Evolutionary conservation across 2,797 vertebrate genomes (phyloP).

Genomic region (Myotis pilosus): DNA sequence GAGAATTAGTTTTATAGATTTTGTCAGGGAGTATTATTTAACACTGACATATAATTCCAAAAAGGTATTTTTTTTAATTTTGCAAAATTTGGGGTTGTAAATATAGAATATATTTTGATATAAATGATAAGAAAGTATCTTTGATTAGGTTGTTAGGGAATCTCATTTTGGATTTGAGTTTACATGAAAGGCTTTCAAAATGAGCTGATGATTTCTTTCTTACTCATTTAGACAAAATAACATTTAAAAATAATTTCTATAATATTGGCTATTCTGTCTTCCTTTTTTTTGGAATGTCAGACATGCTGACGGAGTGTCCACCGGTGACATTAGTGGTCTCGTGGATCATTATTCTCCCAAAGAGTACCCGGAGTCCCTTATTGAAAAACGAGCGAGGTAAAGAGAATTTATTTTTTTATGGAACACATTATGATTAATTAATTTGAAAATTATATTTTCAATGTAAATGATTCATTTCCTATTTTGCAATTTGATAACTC

Average conservation of each 20-base stretch:
- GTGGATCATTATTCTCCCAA: slow-evolving; percentile 92
- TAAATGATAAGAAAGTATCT: neutral
- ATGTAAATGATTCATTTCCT: neutral
- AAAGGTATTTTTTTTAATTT: neutral
- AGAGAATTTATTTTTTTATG: slow-evolving; percentile 2
- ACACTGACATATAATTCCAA: neutral
- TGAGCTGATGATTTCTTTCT: neutral
- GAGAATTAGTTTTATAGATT: neutral
- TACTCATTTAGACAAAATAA: neutral
- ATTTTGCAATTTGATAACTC: neutral
- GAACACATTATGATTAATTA: slow-evolving; percentile 5
- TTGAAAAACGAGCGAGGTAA: slow-evolving; percentile 94
- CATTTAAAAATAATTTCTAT: slow-evolving; percentile 10
- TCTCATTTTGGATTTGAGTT: neutral
- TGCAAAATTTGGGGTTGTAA: neutral
- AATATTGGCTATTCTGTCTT: slow-evolving; percentile 47
- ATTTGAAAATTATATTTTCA: neutral
- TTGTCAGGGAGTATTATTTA: neutral
- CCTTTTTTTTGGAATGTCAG: slow-evolving; percentile 88
- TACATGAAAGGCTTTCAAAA: neutral
- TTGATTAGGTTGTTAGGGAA: neutral
- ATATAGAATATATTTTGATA: neutral
- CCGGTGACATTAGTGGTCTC: slow-evolving; percentile 94
- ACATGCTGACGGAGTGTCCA: slow-evolving; percentile 94
- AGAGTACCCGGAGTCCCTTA: slow-evolving; percentile 92